These are phyloP conservation scores for Mayetiola destructor DNA, from an alignment of 2,888 invertebrate species.

Conservation along the genomic window DNA sequence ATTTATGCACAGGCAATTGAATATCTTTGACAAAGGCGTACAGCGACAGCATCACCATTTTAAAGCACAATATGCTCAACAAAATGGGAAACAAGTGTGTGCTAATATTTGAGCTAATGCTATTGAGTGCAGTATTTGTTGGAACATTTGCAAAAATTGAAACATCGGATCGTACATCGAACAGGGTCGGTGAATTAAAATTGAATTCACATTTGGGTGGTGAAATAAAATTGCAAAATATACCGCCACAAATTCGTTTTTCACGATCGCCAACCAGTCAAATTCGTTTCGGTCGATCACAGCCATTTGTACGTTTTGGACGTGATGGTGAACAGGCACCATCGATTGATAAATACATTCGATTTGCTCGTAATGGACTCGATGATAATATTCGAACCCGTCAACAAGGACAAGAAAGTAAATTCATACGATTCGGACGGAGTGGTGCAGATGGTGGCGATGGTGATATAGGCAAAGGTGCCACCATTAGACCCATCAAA, in stretches of 20 bases:
- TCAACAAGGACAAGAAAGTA: not conserved
- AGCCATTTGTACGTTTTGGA: not conserved
- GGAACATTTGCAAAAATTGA: conserved; percentile 1
- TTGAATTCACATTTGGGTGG: not conserved
- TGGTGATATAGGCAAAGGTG: too few species aligned
- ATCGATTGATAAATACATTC: not conserved
- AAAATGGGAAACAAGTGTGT: not conserved
- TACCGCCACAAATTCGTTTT: not conserved
- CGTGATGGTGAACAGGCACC: not conserved
- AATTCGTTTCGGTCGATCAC: conserved; percentile 2
- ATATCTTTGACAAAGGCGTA: not conserved
- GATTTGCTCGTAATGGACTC: not conserved
- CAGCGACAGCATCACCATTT: not conserved
- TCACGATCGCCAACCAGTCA: not conserved
- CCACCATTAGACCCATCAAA: not conserved
- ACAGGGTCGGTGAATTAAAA: not conserved
- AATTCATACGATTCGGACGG: not conserved
- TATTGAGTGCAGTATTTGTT: not conserved
- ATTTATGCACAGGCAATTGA: too few species aligned
- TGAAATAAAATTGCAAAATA: not conserved
- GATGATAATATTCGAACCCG: not conserved
- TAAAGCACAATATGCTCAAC: not conserved
- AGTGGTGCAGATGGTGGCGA: too few species aligned
- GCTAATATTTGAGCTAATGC: not conserved
- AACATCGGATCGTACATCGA: not conserved